These are phyloP conservation scores for Hypotaenidia philippensis DNA, from an alignment of 2,797 vertebrate species.

Conservation along the genomic window DNA sequence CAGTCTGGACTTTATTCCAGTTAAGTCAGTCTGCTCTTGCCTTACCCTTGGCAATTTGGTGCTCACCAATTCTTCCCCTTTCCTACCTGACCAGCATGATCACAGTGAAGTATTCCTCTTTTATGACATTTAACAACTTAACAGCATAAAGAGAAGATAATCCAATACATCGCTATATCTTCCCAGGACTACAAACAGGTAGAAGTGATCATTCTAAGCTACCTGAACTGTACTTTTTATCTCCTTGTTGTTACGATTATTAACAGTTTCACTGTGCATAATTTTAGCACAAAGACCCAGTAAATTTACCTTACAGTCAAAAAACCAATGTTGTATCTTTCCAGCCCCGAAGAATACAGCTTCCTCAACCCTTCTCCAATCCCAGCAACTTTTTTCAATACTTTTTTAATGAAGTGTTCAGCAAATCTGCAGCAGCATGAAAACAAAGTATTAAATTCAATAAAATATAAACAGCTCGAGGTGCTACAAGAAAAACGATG, in stretches of 20 bases:
- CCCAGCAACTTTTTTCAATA: neutral
- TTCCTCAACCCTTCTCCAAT: neutral
- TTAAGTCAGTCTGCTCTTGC: neutral
- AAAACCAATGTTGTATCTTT: neutral
- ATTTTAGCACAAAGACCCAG: conserved; percentile 2
- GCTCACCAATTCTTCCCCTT: neutral
- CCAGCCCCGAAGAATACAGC: neutral
- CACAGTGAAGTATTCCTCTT: neutral
- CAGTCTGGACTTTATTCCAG: neutral
- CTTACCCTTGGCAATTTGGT: neutral
- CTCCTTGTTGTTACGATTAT: neutral
- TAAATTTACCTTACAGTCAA: neutral
- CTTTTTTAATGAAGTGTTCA: neutral
- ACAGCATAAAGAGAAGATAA: neutral
- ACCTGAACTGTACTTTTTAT: neutral
- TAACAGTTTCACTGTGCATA: neutral
- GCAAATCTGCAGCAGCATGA: neutral
- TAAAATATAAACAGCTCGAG: neutral
- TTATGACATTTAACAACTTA: neutral
- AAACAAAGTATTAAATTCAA: neutral
- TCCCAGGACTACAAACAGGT: neutral
- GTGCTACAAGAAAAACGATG: neutral
- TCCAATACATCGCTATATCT: neutral
- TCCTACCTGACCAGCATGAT: neutral
- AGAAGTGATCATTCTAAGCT: neutral